Evolutionary conservation across 2,797 vertebrate species (phyloP), one percentile per base, ranked within the genome.

Genomic region (Centroberyx gerrardi): DNA sequence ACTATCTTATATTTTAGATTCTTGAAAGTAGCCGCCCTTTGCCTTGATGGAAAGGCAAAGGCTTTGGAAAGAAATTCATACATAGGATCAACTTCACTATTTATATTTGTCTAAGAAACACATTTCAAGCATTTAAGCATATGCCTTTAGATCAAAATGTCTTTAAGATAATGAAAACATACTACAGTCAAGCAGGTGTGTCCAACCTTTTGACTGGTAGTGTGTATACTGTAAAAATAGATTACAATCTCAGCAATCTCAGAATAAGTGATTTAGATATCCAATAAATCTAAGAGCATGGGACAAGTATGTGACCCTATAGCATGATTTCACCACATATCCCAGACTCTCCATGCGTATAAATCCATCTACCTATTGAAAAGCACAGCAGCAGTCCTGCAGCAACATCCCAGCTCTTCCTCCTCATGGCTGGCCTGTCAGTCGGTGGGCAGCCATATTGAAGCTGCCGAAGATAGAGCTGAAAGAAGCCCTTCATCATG

Each of bases 401-500:
- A 65, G 59, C 56, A 78, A 27, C 68, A 54, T 62, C n/a, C 5
- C 1, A 15, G 36, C 74, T 81, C 70, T 31, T 70, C 64, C 36
- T 73, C 28, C 33, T 18, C 4, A 0, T 53, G 22, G 76, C 54
- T 28, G 62, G 58, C 65, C 76, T 64, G 68, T 62, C 58, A 49
- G 31, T 71, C 66, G 64, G 1, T 61, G 15, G 64, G 72, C 53
- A 38, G 38, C 52, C 53, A 59, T 40, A 56, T 29, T 18, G 62
- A 74, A 51, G 44, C 60, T 55, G 74, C 31, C 58, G 28, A 81
- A 74, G 54, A 60, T 22, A 1, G 33, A 68, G 52, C 74, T 86
- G 74, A 90, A 90, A 88, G 82, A 84, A 87, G 70, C 75, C 74
- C 84, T 89, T 91, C 81, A 88, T 91, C 78, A 68, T 79, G 82